A percentile compares a stretch with the other conserved stretches of the same genome.
Conservation (phyloP, 1,140 invertebrate species). For the Pachypeltis micranthus region DNA sequence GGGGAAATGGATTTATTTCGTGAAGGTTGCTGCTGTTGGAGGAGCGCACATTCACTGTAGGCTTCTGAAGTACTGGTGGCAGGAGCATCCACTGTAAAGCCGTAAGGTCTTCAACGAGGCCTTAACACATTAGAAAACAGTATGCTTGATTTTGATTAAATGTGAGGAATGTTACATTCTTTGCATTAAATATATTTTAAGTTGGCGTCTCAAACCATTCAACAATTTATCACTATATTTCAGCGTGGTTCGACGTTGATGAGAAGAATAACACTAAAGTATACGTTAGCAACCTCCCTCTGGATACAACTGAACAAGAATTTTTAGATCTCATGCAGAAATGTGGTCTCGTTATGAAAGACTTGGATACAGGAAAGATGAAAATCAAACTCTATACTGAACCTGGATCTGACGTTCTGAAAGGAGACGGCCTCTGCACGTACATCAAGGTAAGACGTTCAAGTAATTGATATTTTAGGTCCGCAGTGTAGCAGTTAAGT, state of each 20-base stretch:
- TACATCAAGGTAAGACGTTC: slow-evolving; percentile 80
- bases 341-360: slow-evolving; percentile 89
- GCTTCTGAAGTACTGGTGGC: too few species aligned
- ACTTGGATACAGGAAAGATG: slow-evolving; percentile 66
- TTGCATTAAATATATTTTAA: neutral
- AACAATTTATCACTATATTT: slow-evolving; percentile 20
- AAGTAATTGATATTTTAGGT: slow-evolving; percentile 1
- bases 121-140: too few species aligned
- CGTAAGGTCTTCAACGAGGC: too few species aligned
- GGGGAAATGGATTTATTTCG: too few species aligned
- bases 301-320: slow-evolving; percentile 79
- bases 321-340: slow-evolving; percentile 88
- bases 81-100: too few species aligned
- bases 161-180: too few species aligned
- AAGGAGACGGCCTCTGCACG: slow-evolving; percentile 93
- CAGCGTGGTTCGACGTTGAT: slow-evolving; percentile 86
- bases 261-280: slow-evolving; percentile 92
- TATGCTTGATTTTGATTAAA: too few species aligned
- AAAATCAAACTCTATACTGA: slow-evolving; percentile 94
- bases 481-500: neutral
- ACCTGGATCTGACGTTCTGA: slow-evolving; percentile 63
- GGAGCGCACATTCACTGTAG: too few species aligned
- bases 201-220: too few species aligned
- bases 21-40: too few species aligned
- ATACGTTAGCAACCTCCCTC: slow-evolving; percentile 87